phyloP scores from a whole-genome alignment of 2,113 vertebrate species.

The Paraplagusia blochii region DNA sequence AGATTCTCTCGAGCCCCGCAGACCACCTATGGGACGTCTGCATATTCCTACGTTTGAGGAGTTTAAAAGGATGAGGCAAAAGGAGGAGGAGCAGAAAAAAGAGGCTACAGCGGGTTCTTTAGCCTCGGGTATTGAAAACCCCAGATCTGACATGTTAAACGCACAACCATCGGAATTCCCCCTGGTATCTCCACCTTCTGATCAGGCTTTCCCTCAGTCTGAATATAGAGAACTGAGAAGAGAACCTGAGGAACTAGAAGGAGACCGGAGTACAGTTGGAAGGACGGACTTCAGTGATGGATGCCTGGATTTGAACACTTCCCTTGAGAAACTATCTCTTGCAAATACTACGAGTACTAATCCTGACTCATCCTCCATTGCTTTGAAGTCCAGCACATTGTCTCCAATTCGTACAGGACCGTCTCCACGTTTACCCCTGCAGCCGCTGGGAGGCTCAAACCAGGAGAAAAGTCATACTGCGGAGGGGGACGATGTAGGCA shows the following conservation, averaged over 20 bases:
- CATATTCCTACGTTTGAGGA: conserved; percentile 88
- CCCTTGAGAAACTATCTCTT: conserved; percentile 12
- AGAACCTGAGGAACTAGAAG: neutral
- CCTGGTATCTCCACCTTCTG: neutral
- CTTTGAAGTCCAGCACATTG: neutral
- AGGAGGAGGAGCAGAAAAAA: conserved; percentile 43
- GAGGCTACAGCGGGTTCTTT: conserved; percentile 22
- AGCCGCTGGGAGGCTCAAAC: conserved; percentile 48
- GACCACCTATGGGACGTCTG: conserved; percentile 66
- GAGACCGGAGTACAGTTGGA: conserved; percentile 10
- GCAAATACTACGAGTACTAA: neutral
- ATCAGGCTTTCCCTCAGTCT: neutral
- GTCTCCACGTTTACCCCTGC: conserved; percentile 78
- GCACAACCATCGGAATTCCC: conserved; percentile 1
- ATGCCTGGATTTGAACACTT: conserved; percentile 2
- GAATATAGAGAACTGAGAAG: neutral
- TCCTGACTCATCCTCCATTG: conserved; percentile 5
- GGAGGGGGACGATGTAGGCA: conserved; percentile 5
- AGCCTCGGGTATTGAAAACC: conserved; percentile 10
- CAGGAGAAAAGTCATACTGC: conserved; percentile 29
- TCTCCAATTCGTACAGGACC: conserved; percentile 77
- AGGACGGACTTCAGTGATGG: conserved; percentile 1
- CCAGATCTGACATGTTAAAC: neutral
- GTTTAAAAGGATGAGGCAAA: conserved; percentile 85
- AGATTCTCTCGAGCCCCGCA: conserved; percentile 54